These are phyloP conservation scores for Poecilia gillii DNA, from an alignment of 2,797 vertebrate species.

Conservation along the genomic window DNA sequence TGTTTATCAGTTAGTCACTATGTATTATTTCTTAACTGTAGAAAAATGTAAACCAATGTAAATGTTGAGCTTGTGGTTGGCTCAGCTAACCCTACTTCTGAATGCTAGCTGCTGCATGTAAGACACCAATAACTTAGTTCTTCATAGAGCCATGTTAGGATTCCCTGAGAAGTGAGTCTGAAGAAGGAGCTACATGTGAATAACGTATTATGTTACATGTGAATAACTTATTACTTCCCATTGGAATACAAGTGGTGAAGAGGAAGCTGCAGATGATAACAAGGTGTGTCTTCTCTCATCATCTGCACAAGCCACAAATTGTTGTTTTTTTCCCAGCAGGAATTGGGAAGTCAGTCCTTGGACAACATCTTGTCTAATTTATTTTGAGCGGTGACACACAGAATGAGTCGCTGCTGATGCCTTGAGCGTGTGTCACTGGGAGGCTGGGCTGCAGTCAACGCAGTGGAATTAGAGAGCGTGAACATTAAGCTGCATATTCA, in stretches of 20 bases:
- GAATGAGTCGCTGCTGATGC: constrained; percentile 52
- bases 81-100: neutral
- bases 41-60: neutral
- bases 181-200: neutral
- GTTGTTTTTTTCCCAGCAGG: neutral
- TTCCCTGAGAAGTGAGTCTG: neutral
- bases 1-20: neutral
- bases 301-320: too few relatives aligned
- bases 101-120: neutral
- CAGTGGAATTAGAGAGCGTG: neutral
- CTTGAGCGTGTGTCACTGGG: constrained; percentile 24
- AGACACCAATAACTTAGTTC: neutral
- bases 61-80: neutral
- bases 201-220: neutral
- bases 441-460: neutral
- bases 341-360: neutral
- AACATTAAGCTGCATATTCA: constrained; percentile 8
- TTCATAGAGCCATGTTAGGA: too few relatives aligned
- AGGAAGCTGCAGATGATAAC: neutral
- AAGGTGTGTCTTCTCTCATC: neutral
- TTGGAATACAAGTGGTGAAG: neutral
- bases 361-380: neutral
- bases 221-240: neutral
- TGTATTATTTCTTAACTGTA: neutral
- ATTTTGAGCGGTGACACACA: constrained; percentile 22